A percentile compares a stretch with the other conserved stretches of the same genome.
These are phyloP conservation scores for Drosophila erecta DNA, from an alignment of 1,140 invertebrate genomes.

Conservation along the genomic window DNA sequence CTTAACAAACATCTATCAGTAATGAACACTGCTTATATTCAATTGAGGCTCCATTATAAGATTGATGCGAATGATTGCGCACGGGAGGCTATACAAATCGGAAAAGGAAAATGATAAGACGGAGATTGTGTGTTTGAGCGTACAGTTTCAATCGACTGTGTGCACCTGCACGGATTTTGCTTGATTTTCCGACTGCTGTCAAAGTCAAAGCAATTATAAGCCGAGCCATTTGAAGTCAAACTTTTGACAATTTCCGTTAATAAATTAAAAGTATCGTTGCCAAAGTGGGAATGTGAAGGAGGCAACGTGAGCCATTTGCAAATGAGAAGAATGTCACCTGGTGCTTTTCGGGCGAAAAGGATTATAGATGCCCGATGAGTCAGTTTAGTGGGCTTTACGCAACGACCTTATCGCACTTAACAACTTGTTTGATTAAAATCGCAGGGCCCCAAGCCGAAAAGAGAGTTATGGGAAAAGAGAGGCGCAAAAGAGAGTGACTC, in stretches of 20 bases:
- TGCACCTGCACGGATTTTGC: not conserved
- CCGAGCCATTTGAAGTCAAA: constrained; percentile 25
- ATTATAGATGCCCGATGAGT: constrained; percentile 5
- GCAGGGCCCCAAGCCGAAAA: constrained; percentile 8
- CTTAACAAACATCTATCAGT: constrained; percentile 19
- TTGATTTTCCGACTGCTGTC: constrained; percentile 30
- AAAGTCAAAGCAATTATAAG: constrained; percentile 48
- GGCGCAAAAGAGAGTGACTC: constrained; percentile 37
- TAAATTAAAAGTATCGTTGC: constrained; percentile 37
- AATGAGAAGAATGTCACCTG: constrained; percentile 24
- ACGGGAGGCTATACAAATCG: not conserved
- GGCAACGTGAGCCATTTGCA: constrained; percentile 41
- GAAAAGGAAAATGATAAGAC: constrained; percentile 11
- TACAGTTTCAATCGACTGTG: not conserved
- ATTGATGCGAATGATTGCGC: constrained; percentile 20
- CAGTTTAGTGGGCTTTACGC: constrained; percentile 27
- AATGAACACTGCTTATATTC: constrained; percentile 7
- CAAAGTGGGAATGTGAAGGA: constrained; percentile 3
- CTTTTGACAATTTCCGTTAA: constrained; percentile 54
- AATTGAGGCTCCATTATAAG: constrained; percentile 3
- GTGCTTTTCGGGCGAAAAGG: constrained; percentile 1
- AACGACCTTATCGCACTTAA: constrained; percentile 43
- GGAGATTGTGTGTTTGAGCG: not conserved
- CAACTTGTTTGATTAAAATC: constrained; percentile 60
- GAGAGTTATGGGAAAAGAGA: constrained; percentile 21